Evolutionary conservation across 2,888 invertebrate genomes (phyloP).

Genomic region (Timema podura): DNA sequence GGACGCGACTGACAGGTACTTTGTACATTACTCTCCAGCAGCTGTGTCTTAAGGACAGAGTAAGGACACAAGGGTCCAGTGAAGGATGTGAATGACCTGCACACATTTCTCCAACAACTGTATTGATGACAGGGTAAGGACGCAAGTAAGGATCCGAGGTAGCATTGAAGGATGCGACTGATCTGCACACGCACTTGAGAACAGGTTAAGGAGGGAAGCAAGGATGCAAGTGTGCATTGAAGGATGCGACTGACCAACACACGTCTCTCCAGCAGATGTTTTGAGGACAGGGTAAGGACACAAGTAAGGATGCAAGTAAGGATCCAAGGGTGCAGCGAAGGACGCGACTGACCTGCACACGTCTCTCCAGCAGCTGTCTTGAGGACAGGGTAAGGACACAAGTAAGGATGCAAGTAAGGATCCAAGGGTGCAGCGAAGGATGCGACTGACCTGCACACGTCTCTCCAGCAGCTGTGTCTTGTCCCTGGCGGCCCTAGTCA

Average conservation of each 20-base stretch:
- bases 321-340: not conserved
- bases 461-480: conserved; percentile 67
- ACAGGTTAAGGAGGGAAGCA: not conserved
- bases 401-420: not conserved
- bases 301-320: not conserved
- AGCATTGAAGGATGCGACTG: too few relatives aligned
- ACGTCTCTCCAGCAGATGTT: conserved; percentile 64
- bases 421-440: not conserved
- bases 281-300: conserved; percentile 48
- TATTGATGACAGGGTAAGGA: conserved; percentile 45
- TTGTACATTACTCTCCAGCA: conserved; percentile 68
- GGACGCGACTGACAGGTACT: conserved; percentile 46
- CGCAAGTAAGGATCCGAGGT: too few relatives aligned
- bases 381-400: conserved; percentile 42
- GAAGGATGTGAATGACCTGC: conserved; percentile 49
- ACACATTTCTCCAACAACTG: conserved; percentile 66
- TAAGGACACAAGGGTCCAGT: not conserved
- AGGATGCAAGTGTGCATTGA: not conserved
- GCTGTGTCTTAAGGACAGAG: conserved; percentile 57
- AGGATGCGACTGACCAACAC: conserved; percentile 55
- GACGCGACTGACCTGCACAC: conserved; percentile 58
- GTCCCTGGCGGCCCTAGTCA: conserved; percentile 59
- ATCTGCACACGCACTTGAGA: too few relatives aligned
- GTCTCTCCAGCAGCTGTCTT: conserved; percentile 67
- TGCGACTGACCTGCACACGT: conserved; percentile 58